Conservation (phyloP, 2,797 vertebrate genomes). For the Onychomys leucogaster region DNA sequence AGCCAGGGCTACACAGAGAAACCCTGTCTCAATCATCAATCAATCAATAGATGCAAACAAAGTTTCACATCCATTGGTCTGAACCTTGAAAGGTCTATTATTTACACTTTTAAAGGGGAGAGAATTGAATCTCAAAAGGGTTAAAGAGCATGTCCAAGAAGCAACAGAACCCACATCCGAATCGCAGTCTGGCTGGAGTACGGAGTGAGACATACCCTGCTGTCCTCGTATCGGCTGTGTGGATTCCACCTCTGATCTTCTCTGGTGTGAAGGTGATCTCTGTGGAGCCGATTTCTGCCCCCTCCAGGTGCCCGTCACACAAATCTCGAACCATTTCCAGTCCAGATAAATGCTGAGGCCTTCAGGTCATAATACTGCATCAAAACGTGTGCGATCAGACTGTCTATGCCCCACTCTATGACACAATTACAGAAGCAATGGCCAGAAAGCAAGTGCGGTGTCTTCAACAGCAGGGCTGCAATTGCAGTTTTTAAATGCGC, state of each 20-base stretch:
- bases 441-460: background rate
- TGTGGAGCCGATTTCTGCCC: slow-evolving; percentile 94
- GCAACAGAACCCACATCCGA: background rate
- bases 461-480: background rate
- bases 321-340: slow-evolving; percentile 94
- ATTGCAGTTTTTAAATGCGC: background rate
- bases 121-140: background rate
- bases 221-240: slow-evolving; percentile 95
- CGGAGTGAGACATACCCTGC: slow-evolving; percentile 92
- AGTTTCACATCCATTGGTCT: background rate
- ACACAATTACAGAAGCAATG: slow-evolving; percentile 41
- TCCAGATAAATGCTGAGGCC: slow-evolving; percentile 97
- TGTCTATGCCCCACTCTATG: slow-evolving; percentile 28
- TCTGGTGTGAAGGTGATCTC: slow-evolving; percentile 94
- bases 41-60: background rate
- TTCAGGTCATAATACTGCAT: slow-evolving; percentile 83
- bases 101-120: background rate
- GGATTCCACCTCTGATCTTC: slow-evolving; percentile 93
- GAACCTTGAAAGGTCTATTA: background rate
- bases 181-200: background rate
- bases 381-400: slow-evolving; percentile 63
- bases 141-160: background rate
- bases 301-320: slow-evolving; percentile 93
- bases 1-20: background rate
- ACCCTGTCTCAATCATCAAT: background rate